These are phyloP conservation scores for Julus scanicus DNA, from an alignment of 2,888 invertebrate genomes.

Conservation along the genomic window DNA sequence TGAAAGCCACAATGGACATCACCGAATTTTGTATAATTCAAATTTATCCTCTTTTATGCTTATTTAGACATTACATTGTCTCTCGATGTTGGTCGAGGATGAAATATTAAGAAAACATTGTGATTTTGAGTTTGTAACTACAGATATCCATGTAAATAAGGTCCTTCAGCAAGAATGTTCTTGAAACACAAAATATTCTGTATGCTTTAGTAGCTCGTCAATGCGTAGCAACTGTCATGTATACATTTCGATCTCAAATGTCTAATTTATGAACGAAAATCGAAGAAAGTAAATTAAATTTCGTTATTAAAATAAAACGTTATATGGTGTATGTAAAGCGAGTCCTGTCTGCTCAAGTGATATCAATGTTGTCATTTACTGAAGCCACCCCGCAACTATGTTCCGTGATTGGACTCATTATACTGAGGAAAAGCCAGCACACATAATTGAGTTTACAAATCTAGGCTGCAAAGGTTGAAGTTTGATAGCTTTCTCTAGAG, in stretches of 20 bases:
- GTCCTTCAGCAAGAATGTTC: too few relatives aligned
- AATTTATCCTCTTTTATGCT: too few relatives aligned
- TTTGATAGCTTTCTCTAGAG: slow-evolving; percentile 45
- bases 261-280: background rate
- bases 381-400: background rate
- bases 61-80: too few relatives aligned
- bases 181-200: too few relatives aligned
- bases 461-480: slow-evolving; percentile 36
- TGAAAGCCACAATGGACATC: too few relatives aligned
- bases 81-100: too few relatives aligned
- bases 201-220: background rate
- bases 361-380: background rate
- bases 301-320: slow-evolving; percentile 29
- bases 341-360: background rate
- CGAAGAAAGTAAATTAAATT: background rate
- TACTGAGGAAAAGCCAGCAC: slow-evolving; percentile 9
- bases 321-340: background rate
- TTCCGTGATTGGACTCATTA: slow-evolving; percentile 22
- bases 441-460: slow-evolving; percentile 47
- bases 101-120: too few relatives aligned
- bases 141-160: too few relatives aligned
- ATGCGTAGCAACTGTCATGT: background rate
- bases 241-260: background rate
- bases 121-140: too few relatives aligned
- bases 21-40: too few relatives aligned